Evolutionary conservation across 2,113 vertebrate genomes (phyloP).

Genomic region (Sclerurus mexicanus): DNA sequence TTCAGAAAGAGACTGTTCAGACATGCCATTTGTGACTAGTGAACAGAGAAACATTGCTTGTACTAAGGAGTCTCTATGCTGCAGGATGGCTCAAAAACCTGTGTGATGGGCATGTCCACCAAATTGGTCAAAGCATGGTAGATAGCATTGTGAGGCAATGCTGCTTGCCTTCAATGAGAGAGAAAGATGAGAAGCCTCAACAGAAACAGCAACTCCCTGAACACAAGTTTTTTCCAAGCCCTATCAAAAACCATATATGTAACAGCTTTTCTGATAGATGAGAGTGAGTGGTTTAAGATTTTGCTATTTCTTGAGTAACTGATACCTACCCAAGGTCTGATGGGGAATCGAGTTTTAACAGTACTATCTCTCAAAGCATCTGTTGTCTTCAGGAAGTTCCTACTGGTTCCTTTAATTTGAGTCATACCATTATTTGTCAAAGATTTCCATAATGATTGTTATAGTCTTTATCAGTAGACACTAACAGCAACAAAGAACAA

Average conservation of each 20-base stretch:
- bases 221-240: background rate
- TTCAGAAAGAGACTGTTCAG: background rate
- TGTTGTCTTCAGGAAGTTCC: background rate
- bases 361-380: background rate
- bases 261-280: background rate
- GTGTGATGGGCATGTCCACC: background rate
- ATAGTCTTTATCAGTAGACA: background rate
- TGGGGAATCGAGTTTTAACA: background rate
- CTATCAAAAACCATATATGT: background rate
- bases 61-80: background rate
- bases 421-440: background rate
- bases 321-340: background rate
- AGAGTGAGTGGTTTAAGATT: background rate
- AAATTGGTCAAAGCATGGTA: rapidly evolving
- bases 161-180: background rate
- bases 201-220: background rate
- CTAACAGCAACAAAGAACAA: background rate
- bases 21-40: background rate
- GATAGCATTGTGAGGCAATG: background rate
- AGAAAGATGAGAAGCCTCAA: background rate
- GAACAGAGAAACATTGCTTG: background rate
- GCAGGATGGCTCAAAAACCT: background rate
- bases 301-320: background rate
- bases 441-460: background rate
- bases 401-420: background rate